Conservation (phyloP, 2,113 vertebrate genomes). For the Tachuris rubrigastra region DNA sequence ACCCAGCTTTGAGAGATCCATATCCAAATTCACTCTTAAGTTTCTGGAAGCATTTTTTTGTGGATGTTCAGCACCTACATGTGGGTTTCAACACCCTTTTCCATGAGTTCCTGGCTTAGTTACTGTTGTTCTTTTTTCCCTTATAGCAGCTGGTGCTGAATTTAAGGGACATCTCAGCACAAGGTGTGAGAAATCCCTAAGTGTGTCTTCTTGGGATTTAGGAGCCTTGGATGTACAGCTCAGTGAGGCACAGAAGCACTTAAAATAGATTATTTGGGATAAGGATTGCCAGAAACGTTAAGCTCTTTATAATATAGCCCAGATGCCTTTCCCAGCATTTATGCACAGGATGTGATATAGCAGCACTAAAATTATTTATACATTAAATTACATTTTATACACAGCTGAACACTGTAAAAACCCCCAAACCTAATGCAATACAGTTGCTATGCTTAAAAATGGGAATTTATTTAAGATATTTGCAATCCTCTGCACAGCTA, state of each 20-base stretch:
- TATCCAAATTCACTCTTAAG: neutral
- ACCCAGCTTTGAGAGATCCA: neutral
- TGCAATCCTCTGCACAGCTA: neutral
- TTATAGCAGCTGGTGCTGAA: neutral
- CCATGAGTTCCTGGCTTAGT: neutral
- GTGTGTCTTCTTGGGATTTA: neutral
- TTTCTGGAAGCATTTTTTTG: neutral
- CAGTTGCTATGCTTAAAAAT: neutral
- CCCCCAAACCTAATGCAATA: neutral
- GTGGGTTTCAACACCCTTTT: neutral
- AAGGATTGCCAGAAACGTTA: neutral
- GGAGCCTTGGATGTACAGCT: neutral
- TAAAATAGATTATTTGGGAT: neutral
- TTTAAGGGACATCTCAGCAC: neutral
- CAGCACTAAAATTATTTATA: neutral
- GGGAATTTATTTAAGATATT: neutral
- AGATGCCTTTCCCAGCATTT: neutral
- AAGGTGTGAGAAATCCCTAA: neutral
- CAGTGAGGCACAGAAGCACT: neutral
- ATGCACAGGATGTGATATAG: neutral
- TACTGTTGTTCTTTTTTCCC: neutral
- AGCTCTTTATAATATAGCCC: neutral
- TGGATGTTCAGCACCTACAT: neutral
- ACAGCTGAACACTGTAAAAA: neutral
- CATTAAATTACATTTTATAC: neutral